These are phyloP conservation scores for Eupithecia tripunctaria DNA, from an alignment of 2,888 invertebrate genomes.

Conservation along the genomic window DNA sequence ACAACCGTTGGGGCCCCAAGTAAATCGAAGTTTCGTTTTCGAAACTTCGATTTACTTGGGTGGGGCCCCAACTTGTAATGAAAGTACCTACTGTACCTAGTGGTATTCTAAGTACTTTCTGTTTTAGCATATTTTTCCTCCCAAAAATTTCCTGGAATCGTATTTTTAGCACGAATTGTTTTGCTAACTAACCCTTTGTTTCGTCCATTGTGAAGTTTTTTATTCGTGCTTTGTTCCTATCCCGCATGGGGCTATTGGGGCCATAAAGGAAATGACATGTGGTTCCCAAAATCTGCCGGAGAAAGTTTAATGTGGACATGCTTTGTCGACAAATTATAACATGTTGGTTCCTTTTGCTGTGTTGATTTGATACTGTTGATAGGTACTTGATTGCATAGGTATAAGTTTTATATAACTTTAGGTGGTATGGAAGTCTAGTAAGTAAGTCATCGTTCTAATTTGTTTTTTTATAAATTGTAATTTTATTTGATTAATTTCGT, in stretches of 20 bases:
- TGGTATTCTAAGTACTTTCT: neutral
- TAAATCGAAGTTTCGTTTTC: no score
- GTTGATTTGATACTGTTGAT: no score
- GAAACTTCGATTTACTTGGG: no score
- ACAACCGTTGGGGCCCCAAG: no score
- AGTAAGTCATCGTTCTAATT: no score
- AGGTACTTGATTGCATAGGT: no score
- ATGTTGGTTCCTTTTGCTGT: slow-evolving; percentile 4
- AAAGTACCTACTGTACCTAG: no score
- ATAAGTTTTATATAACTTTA: no score
- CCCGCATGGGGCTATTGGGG: slow-evolving; percentile 61
- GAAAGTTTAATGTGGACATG: slow-evolving; percentile 58
- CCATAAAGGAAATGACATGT: slow-evolving; percentile 82
- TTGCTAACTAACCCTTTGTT: slow-evolving; percentile 59
- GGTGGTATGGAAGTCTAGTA: no score
- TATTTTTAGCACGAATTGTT: slow-evolving; percentile 32
- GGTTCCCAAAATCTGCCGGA: slow-evolving; percentile 72
- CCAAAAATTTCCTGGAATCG: neutral
- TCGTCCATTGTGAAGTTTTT: slow-evolving; percentile 39
- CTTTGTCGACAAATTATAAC: neutral
- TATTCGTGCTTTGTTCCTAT: slow-evolving; percentile 50
- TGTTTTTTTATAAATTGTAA: no score
- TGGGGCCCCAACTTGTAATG: no score
- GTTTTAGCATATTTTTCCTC: neutral
- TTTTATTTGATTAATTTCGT: no score